Conservation (phyloP, 2,888 invertebrate species). For the Iphiclides podalirius region DNA sequence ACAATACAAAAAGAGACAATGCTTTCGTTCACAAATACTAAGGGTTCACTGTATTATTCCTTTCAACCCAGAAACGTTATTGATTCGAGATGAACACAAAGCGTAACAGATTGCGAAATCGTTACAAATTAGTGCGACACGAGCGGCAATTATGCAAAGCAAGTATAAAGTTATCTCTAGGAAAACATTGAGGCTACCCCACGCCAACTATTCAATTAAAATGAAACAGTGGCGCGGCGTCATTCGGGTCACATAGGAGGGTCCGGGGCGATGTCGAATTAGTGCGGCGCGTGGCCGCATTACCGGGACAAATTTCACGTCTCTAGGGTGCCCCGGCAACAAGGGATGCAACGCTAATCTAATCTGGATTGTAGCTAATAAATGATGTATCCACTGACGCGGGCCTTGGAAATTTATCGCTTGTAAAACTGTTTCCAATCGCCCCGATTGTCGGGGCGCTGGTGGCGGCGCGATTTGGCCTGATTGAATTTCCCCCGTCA, state of each 20-base stretch:
- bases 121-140: constrained; percentile 69
- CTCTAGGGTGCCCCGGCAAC: constrained; percentile 57
- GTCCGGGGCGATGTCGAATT: constrained; percentile 71
- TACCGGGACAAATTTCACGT: constrained; percentile 74
- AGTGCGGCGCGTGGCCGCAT: constrained; percentile 77
- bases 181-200: constrained; percentile 67
- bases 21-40: too few relatives aligned
- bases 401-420: constrained; percentile 74
- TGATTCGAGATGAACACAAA: constrained; percentile 39
- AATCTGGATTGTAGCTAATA: constrained; percentile 79
- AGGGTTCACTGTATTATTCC: too few relatives aligned
- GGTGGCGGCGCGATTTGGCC: constrained; percentile 48
- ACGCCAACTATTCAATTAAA: constrained; percentile 77
- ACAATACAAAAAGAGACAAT: too few relatives aligned
- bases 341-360: constrained; percentile 78
- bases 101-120: constrained; percentile 72
- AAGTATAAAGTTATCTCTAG: constrained; percentile 73
- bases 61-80: too few relatives aligned
- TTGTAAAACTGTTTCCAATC: constrained; percentile 80
- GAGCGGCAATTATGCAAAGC: constrained; percentile 73
- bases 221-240: constrained; percentile 70
- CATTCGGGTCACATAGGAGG: constrained; percentile 73
- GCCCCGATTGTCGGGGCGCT: constrained; percentile 65
- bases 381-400: constrained; percentile 74
- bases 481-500: constrained; percentile 74